A percentile compares a stretch with the other conserved stretches of the same genome.
Evolutionary conservation across 2,113 vertebrate species (phyloP).

Genomic region (Oreochromis niloticus): DNA sequence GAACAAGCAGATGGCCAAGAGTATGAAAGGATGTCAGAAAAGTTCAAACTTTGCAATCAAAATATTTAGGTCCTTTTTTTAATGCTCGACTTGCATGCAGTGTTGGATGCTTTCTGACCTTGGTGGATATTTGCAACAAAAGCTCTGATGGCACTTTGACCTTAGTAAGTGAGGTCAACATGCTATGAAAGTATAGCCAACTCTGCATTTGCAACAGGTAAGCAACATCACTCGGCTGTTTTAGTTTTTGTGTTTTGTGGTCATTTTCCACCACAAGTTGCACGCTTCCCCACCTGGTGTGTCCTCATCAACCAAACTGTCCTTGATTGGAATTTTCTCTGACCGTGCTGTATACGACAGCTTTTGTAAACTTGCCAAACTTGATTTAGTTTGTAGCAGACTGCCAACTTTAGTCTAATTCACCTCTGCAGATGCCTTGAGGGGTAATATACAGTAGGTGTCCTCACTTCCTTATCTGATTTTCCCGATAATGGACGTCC

Average conservation of each 20-base stretch:
- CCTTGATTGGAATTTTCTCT: conserved; percentile 14
- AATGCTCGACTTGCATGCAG: neutral
- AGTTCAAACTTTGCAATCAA: neutral
- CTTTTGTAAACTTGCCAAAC: conserved; percentile 34
- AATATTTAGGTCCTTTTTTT: neutral
- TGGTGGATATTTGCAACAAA: neutral
- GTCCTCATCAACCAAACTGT: neutral
- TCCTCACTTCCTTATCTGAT: conserved; percentile 47
- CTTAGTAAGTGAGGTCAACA: neutral
- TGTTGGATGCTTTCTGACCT: neutral
- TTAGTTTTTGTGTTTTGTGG: neutral
- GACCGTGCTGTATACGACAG: neutral
- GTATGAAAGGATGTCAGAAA: neutral
- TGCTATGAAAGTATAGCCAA: neutral
- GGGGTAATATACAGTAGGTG: conserved; percentile 37
- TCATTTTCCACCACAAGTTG: neutral
- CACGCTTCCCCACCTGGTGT: neutral
- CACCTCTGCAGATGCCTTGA: conserved; percentile 38
- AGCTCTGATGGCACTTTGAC: neutral
- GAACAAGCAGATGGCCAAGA: neutral
- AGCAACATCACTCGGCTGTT: neutral
- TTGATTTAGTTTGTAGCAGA: conserved; percentile 27
- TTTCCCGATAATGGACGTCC: conserved; percentile 29
- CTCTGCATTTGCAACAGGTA: neutral
- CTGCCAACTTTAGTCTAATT: conserved; percentile 42